phyloP scores from a whole-genome alignment of 2,113 vertebrate species.

The Stigmatopora nigra region DNA sequence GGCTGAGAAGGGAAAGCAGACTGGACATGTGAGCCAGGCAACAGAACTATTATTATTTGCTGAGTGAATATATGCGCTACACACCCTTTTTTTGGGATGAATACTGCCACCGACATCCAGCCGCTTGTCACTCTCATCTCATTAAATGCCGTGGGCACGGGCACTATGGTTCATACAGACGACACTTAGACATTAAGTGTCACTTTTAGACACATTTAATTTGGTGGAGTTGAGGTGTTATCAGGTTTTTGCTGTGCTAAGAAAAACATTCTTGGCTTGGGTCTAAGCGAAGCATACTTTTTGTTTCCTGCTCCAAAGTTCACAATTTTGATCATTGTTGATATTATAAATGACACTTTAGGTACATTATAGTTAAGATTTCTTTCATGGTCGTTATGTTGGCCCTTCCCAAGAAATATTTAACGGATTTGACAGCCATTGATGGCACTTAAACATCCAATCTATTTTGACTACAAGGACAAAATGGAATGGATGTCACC shows the following conservation, averaged over 20 bases:
- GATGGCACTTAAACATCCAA: too few relatives aligned
- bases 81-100: conserved; percentile 12
- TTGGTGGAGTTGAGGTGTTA: background rate
- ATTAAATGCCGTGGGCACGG: background rate
- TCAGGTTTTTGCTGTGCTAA: background rate
- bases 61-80: conserved; percentile 29
- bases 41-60: conserved; percentile 53
- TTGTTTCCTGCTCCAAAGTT: background rate
- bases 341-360: background rate
- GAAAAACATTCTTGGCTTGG: background rate
- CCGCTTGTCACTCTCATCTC: conserved; percentile 14
- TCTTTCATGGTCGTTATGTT: too few relatives aligned
- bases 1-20: conserved; percentile 22
- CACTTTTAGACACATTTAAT: conserved; percentile 2
- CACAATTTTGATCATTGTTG: background rate
- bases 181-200: background rate
- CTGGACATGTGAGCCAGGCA: conserved; percentile 25
- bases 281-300: background rate
- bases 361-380: too few relatives aligned
- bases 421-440: too few relatives aligned
- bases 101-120: conserved; percentile 35
- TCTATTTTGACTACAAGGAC: too few relatives aligned
- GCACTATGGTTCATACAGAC: background rate
- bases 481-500: too few relatives aligned
- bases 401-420: too few relatives aligned